A percentile compares a stretch with the other conserved stretches of the same genome.
phyloP scores from a whole-genome alignment of 2,113 vertebrate genomes.

The Oreochromis spilurus region DNA sequence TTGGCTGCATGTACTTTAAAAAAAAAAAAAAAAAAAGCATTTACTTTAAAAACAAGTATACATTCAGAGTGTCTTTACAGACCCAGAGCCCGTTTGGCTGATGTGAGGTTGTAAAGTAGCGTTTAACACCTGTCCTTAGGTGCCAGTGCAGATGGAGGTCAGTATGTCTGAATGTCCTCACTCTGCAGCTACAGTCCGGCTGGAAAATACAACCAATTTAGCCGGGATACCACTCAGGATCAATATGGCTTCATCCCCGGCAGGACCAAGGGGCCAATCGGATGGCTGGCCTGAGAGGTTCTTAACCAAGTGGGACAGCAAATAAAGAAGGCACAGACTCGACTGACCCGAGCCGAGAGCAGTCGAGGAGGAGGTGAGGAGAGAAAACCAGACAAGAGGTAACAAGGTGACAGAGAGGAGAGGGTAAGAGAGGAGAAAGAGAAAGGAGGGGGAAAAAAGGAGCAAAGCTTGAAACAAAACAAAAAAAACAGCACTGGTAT shows the following conservation, averaged over 20 bases:
- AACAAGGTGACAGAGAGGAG: neutral
- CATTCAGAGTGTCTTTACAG: conserved; percentile 60
- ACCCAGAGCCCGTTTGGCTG: conserved; percentile 26
- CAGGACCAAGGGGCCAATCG: conserved; percentile 35
- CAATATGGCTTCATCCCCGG: conserved; percentile 63
- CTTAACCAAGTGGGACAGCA: conserved; percentile 52
- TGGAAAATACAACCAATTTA: conserved; percentile 63
- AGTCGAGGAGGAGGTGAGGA: neutral
- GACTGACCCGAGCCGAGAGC: conserved; percentile 9
- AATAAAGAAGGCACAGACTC: conserved; percentile 41
- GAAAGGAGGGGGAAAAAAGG: neutral
- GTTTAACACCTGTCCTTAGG: conserved; percentile 35
- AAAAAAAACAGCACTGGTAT: neutral
- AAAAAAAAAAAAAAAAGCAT: neutral
- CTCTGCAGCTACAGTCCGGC: conserved; percentile 31
- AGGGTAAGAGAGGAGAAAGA: neutral
- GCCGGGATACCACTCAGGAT: conserved; percentile 52
- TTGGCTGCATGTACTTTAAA: conserved; percentile 39
- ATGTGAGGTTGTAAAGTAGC: conserved; percentile 34
- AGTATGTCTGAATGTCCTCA: conserved; percentile 45
- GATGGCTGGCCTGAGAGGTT: conserved; percentile 34
- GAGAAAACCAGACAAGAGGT: neutral
- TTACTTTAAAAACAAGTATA: conserved; percentile 33
- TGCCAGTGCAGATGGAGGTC: conserved; percentile 32
- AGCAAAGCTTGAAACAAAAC: neutral